These are phyloP conservation scores for Temnothorax longispinosus DNA, from an alignment of 1,140 invertebrate genomes.

Conservation along the genomic window DNA sequence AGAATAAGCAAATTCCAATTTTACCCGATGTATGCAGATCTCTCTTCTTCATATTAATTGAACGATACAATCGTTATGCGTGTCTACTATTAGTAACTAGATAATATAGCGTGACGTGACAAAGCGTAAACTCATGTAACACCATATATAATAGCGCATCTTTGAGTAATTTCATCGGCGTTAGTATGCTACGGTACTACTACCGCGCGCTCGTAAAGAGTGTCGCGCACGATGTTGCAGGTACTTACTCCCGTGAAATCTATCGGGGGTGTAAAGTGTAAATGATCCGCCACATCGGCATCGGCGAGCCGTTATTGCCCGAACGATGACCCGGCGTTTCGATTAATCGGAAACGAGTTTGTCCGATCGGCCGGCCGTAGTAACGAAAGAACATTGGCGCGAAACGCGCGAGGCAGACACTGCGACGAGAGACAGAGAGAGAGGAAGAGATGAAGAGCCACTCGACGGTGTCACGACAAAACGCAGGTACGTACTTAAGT, in stretches of 20 bases:
- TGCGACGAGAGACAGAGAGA: conserved; percentile 20
- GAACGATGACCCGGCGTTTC: conserved; percentile 75
- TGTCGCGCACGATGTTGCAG: background rate
- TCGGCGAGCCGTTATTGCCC: conserved; percentile 63
- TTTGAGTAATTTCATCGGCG: conserved; percentile 17
- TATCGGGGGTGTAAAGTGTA: conserved; percentile 76
- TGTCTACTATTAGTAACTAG: background rate
- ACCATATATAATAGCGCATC: conserved; percentile 23
- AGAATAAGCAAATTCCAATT: conserved; percentile 27
- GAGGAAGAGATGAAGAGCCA: conserved; percentile 54
- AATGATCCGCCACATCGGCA: conserved; percentile 69
- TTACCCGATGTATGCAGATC: conserved; percentile 40
- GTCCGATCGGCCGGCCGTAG: conserved; percentile 22
- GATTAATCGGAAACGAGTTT: conserved; percentile 73
- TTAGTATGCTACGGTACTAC: background rate
- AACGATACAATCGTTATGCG: background rate
- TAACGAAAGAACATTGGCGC: conserved; percentile 41
- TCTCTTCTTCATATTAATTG: background rate
- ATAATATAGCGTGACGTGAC: background rate
- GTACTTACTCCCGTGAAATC: conserved; percentile 71
- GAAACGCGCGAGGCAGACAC: background rate
- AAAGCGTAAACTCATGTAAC: conserved; percentile 11
- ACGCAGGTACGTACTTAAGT: conserved; percentile 66
- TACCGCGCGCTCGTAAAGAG: background rate
- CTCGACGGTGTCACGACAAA: conserved; percentile 64